Percentiles rank a stretch among this genome's conserved stretches.
Conservation (phyloP, 2,113 vertebrate genomes). For the Rhabdornis inornatus region DNA sequence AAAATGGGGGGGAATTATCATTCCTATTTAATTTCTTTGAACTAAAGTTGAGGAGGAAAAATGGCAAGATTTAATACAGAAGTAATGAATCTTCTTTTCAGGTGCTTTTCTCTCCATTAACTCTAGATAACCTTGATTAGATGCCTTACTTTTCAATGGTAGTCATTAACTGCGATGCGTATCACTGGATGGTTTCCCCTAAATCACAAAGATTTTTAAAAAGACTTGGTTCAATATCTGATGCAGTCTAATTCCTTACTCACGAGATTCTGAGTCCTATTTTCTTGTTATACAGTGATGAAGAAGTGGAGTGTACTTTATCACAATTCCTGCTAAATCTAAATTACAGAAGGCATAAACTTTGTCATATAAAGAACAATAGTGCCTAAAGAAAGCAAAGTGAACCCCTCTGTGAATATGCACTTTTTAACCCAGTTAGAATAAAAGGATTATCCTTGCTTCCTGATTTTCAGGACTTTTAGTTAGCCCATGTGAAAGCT, state of each 20-base stretch:
- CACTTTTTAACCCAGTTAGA: background rate
- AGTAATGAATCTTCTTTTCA: background rate
- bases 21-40: background rate
- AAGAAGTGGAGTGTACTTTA: background rate
- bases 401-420: background rate
- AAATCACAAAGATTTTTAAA: background rate
- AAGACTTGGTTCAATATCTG: background rate
- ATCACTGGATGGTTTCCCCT: background rate
- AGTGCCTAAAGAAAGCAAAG: background rate
- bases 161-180: background rate
- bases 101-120: background rate
- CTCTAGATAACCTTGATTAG: background rate
- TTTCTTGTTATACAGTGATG: background rate
- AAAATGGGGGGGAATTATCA: background rate
- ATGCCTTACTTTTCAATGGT: background rate
- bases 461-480: background rate
- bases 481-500: background rate
- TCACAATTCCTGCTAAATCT: background rate
- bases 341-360: background rate
- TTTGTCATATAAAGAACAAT: background rate
- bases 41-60: background rate
- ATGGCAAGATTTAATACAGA: background rate
- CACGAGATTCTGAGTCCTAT: background rate
- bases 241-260: background rate
- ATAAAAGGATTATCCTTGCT: background rate